A percentile compares a stretch with the other conserved stretches of the same genome.
Evolutionary conservation across 2,888 invertebrate genomes (phyloP).

Genomic region (Isoperla grammatica): DNA sequence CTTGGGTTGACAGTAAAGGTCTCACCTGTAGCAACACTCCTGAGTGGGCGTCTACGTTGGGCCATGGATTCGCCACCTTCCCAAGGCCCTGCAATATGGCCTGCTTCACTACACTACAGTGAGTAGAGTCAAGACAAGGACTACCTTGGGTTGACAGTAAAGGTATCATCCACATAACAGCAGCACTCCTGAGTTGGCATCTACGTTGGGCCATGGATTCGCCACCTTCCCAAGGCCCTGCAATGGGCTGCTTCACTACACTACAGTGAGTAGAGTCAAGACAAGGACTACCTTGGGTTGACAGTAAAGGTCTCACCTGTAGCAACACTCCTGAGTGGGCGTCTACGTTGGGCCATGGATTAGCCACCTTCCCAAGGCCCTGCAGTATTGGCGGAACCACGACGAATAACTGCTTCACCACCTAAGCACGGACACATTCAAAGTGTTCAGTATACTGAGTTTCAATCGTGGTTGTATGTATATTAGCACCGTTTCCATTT

Average conservation of each 20-base stretch:
- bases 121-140: too few relatives aligned
- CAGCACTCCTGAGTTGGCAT: conserved; percentile 58
- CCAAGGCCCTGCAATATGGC: conserved; percentile 54
- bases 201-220: conserved; percentile 63
- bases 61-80: conserved; percentile 61
- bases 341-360: conserved; percentile 63
- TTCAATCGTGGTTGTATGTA: too few relatives aligned
- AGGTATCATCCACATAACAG: too few relatives aligned
- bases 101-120: conserved; percentile 57
- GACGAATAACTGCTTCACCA: conserved; percentile 55
- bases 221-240: conserved; percentile 57
- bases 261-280: too few relatives aligned
- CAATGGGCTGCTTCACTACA: too few relatives aligned
- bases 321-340: conserved; percentile 58
- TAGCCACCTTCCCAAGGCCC: conserved; percentile 57
- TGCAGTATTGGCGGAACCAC: conserved; percentile 55
- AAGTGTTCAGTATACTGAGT: not conserved
- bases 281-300: too few relatives aligned
- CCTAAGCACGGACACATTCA: conserved; percentile 30
- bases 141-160: too few relatives aligned
- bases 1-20: too few relatives aligned
- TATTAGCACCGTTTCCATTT: too few relatives aligned
- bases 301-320: conserved; percentile 48
- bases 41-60: conserved; percentile 61
- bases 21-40: conserved; percentile 54